These are phyloP conservation scores for Conus canariensis DNA, from an alignment of 2,888 invertebrate genomes.

Conservation along the genomic window DNA sequence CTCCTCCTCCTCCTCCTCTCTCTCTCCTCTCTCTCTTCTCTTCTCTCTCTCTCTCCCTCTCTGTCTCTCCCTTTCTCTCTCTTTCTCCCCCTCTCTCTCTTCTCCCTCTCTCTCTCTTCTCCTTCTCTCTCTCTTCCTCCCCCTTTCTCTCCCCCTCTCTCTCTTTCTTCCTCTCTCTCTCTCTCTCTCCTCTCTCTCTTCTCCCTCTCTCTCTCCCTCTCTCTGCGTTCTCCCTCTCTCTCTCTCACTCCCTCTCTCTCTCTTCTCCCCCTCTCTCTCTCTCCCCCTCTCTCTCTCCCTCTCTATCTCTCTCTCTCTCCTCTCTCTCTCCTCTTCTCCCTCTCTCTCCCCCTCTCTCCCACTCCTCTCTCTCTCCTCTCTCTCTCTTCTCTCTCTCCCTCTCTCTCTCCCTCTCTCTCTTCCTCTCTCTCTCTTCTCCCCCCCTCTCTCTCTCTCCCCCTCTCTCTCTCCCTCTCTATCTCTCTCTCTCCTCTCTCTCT, in stretches of 20 bases:
- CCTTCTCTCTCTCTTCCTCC: neutral
- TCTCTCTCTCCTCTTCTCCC: neutral
- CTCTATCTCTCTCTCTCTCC: neutral
- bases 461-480: neutral
- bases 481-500: neutral
- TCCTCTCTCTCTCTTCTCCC: neutral
- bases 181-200: neutral
- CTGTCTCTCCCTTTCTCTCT: neutral
- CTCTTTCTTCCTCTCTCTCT: neutral
- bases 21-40: too few species aligned
- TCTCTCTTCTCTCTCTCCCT: neutral
- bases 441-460: neutral
- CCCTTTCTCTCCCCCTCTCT: neutral
- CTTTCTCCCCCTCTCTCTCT: neutral
- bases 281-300: rapidly evolving
- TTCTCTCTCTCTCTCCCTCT: neutral
- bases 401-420: neutral
- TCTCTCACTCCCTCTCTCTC: neutral
- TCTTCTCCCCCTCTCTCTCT: too few species aligned
- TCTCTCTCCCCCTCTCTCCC: neutral
- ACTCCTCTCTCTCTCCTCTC: neutral
- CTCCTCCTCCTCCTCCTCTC: too few species aligned
- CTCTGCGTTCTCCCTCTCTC: neutral
- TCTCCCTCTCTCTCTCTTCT: neutral
- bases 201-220: neutral